Evolutionary conservation across 2,797 vertebrate genomes (phyloP).

Genomic region (Scleropages formosus): DNA sequence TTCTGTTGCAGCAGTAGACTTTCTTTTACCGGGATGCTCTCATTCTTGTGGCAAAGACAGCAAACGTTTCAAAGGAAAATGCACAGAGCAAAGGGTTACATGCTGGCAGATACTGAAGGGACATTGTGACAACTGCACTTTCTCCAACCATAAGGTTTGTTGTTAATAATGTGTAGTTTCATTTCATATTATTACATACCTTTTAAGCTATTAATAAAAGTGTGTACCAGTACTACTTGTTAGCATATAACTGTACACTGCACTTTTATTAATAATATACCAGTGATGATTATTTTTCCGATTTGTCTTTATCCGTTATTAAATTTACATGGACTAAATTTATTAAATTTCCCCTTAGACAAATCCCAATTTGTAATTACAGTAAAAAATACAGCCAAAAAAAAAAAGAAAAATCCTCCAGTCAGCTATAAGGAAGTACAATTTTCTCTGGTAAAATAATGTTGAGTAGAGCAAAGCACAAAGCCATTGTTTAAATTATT

Average conservation of each 20-base stretch:
- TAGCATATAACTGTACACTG: conserved; percentile 20
- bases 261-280: not conserved
- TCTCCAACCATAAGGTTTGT: conserved; percentile 38
- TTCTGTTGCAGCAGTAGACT: not conserved
- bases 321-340: no score
- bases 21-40: conserved; percentile 2
- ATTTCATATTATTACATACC: conserved; percentile 36
- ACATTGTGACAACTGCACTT: conserved; percentile 20
- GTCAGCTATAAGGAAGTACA: no score
- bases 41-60: not conserved
- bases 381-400: no score
- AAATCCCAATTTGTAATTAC: no score
- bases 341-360: no score
- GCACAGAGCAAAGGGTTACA: not conserved
- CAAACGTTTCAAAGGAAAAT: not conserved
- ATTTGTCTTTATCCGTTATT: no score
- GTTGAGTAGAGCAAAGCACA: no score
- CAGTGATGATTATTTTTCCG: no score
- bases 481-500: no score
- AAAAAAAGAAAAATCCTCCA: no score
- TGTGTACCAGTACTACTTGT: conserved; percentile 1
- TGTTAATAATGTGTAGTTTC: conserved; percentile 42
- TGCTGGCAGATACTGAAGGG: conserved; percentile 12
- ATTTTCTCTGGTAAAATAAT: no score
- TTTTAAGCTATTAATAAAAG: conserved; percentile 43